These are phyloP conservation scores for Sarcophaga rosellei DNA, from an alignment of 2,888 invertebrate species.

Conservation along the genomic window DNA sequence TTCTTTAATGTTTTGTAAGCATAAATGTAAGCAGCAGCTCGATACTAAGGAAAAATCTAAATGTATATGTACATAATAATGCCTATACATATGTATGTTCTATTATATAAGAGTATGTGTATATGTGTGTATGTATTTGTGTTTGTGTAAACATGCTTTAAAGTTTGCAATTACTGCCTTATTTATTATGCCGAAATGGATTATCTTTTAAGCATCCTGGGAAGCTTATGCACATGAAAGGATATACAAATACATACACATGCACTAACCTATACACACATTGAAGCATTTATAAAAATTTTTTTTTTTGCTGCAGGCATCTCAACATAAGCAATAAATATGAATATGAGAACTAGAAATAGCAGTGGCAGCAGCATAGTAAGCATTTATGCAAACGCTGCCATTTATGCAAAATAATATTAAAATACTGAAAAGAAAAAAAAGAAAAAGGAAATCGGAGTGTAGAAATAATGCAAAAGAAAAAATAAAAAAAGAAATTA, in stretches of 20 bases:
- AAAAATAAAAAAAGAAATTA: not conserved
- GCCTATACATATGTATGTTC: not conserved
- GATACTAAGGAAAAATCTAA: constrained; percentile 20
- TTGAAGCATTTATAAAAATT: too few relatives aligned
- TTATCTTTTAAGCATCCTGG: constrained; percentile 75
- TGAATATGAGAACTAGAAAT: constrained; percentile 32
- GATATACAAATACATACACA: constrained; percentile 2
- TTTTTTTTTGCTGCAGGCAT: not conserved
- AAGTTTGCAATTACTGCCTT: constrained; percentile 75
- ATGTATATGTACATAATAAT: constrained; percentile 19
- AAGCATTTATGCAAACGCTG: constrained; percentile 75
- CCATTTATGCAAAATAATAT: constrained; percentile 73
- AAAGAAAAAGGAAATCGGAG: not conserved
- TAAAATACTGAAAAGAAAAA: constrained; percentile 34
- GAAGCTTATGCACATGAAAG: constrained; percentile 63
- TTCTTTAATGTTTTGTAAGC: constrained; percentile 57
- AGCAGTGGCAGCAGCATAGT: constrained; percentile 41
- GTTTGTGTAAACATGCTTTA: constrained; percentile 62
- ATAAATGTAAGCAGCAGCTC: constrained; percentile 21
- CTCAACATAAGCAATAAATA: constrained; percentile 25
- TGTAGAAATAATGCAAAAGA: not conserved
- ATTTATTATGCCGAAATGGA: constrained; percentile 78
- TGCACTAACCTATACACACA: not conserved
- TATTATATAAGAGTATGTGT: not conserved
- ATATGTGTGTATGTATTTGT: constrained; percentile 8